A percentile compares a stretch with the other conserved stretches of the same genome.
Evolutionary conservation across 1,140 invertebrate genomes (phyloP).

Genomic region (Drosophila pseudoananassae): DNA sequence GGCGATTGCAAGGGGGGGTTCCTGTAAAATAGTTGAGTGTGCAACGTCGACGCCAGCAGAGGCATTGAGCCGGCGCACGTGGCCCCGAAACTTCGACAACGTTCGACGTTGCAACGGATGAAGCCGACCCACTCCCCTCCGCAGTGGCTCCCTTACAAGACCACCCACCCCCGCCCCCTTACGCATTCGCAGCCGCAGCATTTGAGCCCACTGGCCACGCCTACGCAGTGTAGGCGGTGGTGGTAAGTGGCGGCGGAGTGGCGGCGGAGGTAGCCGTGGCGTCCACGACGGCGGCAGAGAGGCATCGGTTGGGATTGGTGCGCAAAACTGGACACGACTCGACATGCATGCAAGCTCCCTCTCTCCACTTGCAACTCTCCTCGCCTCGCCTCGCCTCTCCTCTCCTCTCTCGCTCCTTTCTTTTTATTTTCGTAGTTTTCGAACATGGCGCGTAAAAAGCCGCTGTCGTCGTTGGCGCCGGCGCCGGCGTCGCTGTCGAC

Average conservation of each 20-base stretch:
- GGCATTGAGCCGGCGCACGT: conserved; percentile 61
- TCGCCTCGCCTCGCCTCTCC: not conserved
- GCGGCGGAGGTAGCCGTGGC: conserved; percentile 29
- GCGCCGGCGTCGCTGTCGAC: conserved; percentile 60
- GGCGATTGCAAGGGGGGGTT: too few species aligned
- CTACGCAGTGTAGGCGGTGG: conserved; percentile 51
- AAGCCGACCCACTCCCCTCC: not conserved
- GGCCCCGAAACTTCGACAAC: conserved; percentile 62
- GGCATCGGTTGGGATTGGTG: conserved; percentile 80
- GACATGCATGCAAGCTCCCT: conserved; percentile 8
- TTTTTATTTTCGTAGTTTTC: conserved; percentile 45
- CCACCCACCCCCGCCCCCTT: conserved; percentile 13
- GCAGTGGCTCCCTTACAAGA: conserved; percentile 1
- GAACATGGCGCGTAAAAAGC: conserved; percentile 73
- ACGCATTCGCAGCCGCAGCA: conserved; percentile 54
- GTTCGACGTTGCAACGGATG: conserved; percentile 49
- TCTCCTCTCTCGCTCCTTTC: not conserved
- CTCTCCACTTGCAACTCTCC: not conserved
- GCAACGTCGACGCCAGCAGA: conserved; percentile 8
- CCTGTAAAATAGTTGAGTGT: conserved; percentile 37
- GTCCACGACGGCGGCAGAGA: conserved; percentile 36
- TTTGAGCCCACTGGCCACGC: conserved; percentile 68
- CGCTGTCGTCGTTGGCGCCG: conserved; percentile 42
- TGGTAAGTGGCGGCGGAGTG: conserved; percentile 50
- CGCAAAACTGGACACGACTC: conserved; percentile 63